Evolutionary conservation across 2,113 vertebrate genomes (phyloP).

Genomic region (Rhinopomastus cyanomelas): DNA sequence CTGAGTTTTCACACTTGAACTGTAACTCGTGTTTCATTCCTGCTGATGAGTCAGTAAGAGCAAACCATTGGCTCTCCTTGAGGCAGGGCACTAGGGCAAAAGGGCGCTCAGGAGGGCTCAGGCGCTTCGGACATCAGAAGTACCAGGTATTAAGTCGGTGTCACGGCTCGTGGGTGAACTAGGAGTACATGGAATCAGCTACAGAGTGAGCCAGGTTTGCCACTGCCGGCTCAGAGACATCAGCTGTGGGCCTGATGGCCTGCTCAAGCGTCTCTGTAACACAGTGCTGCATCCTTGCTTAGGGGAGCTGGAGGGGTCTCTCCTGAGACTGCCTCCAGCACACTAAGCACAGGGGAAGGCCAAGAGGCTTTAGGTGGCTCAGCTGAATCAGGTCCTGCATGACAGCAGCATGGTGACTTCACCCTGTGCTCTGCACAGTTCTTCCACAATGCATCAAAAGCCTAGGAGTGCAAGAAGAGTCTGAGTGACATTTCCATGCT

Average conservation of each 20-base stretch:
- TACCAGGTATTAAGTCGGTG: background rate
- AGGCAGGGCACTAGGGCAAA: background rate
- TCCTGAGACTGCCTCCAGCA: background rate
- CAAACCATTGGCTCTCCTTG: conserved; percentile 13
- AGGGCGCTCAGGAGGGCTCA: background rate
- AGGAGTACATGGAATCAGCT: background rate
- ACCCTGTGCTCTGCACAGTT: background rate
- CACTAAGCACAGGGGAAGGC: fast-evolving
- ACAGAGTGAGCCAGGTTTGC: background rate
- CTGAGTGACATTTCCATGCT: background rate
- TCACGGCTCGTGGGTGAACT: background rate
- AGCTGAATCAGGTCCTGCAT: background rate
- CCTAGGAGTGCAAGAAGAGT: background rate
- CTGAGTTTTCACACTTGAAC: background rate
- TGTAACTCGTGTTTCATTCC: background rate
- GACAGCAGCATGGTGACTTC: background rate
- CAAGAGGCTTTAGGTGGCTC: background rate
- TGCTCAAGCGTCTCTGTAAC: background rate
- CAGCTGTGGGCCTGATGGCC: background rate
- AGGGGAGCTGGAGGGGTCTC: background rate
- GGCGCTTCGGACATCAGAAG: background rate
- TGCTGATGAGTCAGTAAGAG: conserved; percentile 10
- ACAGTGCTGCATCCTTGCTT: background rate
- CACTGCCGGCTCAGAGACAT: background rate
- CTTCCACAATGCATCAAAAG: background rate